Evolutionary conservation across 2,797 vertebrate species (phyloP).

Genomic region (Myiotriccus ornatus): DNA sequence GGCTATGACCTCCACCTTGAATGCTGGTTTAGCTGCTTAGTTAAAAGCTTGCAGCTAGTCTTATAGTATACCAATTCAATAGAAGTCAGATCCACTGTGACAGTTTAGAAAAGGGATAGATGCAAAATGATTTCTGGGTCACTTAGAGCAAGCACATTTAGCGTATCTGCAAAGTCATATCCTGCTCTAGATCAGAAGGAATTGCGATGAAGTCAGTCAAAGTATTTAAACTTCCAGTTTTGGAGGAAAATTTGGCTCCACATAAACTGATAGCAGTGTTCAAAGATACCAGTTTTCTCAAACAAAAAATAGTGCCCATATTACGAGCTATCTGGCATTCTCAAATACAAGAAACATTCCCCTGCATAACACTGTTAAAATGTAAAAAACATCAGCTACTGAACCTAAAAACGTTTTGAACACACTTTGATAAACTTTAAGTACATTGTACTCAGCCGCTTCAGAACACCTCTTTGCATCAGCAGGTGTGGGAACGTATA

Average conservation of each 20-base stretch:
- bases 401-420: conserved; percentile 20
- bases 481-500: not conserved
- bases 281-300: not conserved
- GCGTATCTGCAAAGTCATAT: not conserved
- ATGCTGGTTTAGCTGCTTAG: not conserved
- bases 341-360: not conserved
- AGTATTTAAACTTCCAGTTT: not conserved
- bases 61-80: not conserved
- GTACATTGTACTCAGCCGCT: conserved; percentile 42
- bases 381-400: conserved; percentile 9
- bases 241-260: not conserved
- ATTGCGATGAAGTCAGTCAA: not conserved
- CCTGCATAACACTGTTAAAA: not conserved
- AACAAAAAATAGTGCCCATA: not conserved
- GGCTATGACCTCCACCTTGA: not conserved
- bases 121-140: not conserved
- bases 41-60: not conserved
- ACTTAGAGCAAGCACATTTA: not conserved
- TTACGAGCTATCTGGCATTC: not conserved
- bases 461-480: conserved; percentile 26
- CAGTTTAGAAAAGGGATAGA: not conserved
- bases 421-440: not conserved
- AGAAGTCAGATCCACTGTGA: not conserved
- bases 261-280: not conserved
- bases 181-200: not conserved